A percentile compares a stretch with the other conserved stretches of the same genome.
Conservation (phyloP, 2,113 vertebrate genomes). For the Mohoua ochrocephala region DNA sequence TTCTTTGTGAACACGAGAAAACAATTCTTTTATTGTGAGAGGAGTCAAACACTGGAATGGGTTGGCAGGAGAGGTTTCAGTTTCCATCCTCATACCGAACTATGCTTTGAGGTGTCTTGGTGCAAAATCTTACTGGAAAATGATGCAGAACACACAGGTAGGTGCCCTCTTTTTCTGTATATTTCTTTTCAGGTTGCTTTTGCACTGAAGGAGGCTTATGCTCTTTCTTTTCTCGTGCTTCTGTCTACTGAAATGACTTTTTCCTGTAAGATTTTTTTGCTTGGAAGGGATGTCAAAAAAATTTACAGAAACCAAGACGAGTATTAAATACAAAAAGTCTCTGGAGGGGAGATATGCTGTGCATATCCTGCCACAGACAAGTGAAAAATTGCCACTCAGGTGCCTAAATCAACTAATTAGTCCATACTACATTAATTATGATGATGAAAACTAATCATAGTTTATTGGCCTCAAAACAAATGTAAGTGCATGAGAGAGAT, state of each 20-base stretch:
- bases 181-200: not conserved
- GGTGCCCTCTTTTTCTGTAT: not conserved
- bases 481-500: not conserved
- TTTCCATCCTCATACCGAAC: not conserved
- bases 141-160: not conserved
- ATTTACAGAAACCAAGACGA: not conserved
- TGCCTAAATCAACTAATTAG: constrained; percentile 36
- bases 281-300: not conserved
- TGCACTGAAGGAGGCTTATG: not conserved
- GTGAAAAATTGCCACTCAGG: not conserved
- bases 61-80: not conserved
- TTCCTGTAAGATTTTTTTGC: not conserved
- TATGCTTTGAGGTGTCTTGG: not conserved
- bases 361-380: not conserved
- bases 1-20: not conserved
- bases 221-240: not conserved
- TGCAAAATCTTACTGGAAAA: not conserved
- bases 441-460: constrained; percentile 35
- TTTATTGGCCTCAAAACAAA: not conserved
- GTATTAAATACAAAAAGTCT: not conserved
- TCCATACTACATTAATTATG: not conserved
- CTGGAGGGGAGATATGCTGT: not conserved
- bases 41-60: not conserved
- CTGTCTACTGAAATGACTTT: not conserved
- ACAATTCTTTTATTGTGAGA: not conserved